phyloP scores from a whole-genome alignment of 1,140 invertebrate genomes.

The Neuroterus valhalla region DNA sequence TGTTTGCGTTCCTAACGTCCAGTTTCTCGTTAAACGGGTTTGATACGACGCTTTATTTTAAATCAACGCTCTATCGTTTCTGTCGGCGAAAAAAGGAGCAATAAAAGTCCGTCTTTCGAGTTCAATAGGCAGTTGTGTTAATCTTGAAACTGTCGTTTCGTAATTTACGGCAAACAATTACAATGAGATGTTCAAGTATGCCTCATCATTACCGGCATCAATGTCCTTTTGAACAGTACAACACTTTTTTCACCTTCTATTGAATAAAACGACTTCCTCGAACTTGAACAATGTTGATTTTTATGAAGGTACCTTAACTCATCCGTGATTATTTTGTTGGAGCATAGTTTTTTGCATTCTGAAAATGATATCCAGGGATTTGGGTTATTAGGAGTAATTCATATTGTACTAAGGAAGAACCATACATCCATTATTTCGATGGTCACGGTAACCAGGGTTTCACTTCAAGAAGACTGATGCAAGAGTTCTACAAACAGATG shows the following conservation, averaged over 20 bases:
- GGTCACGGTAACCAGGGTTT: too few relatives aligned
- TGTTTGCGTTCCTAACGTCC: conserved; percentile 3
- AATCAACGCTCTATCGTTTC: conserved; percentile 25
- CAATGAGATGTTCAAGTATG: conserved; percentile 13
- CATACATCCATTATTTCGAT: too few relatives aligned
- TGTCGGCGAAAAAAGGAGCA: conserved; percentile 11
- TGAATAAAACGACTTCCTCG: conserved; percentile 9
- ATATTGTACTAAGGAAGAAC: too few relatives aligned
- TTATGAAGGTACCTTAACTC: not conserved
- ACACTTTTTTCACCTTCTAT: conserved; percentile 16
- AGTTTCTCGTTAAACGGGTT: conserved; percentile 28
- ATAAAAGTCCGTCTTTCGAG: conserved; percentile 25
- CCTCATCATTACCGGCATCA: conserved; percentile 5
- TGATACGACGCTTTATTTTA: conserved; percentile 24
- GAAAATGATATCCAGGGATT: too few relatives aligned
- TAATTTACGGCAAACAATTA: conserved; percentile 27
- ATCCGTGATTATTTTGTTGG: not conserved
- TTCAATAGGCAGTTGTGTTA: conserved; percentile 22
- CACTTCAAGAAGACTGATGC: too few relatives aligned
- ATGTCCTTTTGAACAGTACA: conserved; percentile 6
- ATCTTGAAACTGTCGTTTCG: conserved; percentile 20
- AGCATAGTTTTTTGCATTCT: not conserved
- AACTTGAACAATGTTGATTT: not conserved
- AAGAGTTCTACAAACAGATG: too few relatives aligned
- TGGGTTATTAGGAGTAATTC: too few relatives aligned